Evolutionary conservation across 2,113 vertebrate species (phyloP).

Genomic region (Chrysochloris asiatica): DNA sequence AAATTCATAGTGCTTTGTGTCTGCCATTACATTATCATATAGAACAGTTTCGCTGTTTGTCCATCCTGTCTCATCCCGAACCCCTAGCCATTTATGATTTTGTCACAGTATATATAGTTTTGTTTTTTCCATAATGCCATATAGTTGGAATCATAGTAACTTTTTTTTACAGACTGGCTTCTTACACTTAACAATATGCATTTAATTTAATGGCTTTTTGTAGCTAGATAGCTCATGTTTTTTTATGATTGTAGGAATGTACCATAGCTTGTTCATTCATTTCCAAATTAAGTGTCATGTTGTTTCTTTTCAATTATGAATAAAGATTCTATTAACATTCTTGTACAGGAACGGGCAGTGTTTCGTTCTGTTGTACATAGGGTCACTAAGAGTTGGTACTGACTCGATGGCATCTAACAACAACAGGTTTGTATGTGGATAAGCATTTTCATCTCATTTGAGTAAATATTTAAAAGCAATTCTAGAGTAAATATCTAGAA

Average conservation of each 20-base stretch:
- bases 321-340: background rate
- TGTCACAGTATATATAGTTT: background rate
- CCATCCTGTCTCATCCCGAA: background rate
- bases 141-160: background rate
- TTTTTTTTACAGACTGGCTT: background rate
- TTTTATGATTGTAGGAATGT: background rate
- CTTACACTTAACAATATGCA: background rate
- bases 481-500: background rate
- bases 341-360: too few species aligned
- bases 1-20: background rate
- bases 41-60: background rate
- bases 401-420: too few species aligned
- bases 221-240: background rate
- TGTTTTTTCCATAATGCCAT: background rate
- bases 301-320: background rate
- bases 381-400: too few species aligned
- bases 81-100: background rate
- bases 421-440: background rate
- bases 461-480: background rate
- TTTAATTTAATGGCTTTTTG: background rate
- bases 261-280: background rate
- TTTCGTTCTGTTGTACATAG: too few species aligned
- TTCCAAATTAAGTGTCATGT: background rate
- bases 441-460: background rate
- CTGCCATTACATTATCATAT: background rate